Evolutionary conservation across 2,888 invertebrate species (phyloP).

Genomic region (Diplolepis rosae): DNA sequence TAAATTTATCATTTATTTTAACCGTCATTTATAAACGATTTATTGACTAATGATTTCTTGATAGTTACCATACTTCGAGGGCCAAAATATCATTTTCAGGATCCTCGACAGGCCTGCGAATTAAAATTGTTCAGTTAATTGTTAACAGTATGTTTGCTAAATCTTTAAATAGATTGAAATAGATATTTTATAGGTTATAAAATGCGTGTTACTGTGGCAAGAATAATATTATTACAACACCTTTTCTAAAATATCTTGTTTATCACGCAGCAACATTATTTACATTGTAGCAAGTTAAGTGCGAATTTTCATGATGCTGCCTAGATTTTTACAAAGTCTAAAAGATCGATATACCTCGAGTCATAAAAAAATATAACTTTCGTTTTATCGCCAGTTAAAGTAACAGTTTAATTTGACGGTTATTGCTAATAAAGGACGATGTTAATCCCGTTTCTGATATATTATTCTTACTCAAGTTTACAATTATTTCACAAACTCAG

Average conservation of each 20-base stretch:
- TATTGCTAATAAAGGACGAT: no score
- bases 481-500: no score
- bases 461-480: no score
- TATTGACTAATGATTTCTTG: conserved; percentile 26
- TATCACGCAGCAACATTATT: neutral
- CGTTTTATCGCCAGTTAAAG: no score
- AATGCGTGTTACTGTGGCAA: neutral
- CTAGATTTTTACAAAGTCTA: no score
- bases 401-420: no score
- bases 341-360: no score
- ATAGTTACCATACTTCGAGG: conserved; percentile 86
- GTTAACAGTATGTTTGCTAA: no score
- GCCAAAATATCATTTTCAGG: conserved; percentile 83
- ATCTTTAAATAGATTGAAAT: neutral
- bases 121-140: no score
- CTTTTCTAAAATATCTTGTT: conserved; percentile 2
- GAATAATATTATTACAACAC: neutral
- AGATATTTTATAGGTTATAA: neutral
- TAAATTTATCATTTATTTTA: neutral
- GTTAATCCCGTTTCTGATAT: no score
- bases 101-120: conserved; percentile 85
- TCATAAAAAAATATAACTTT: no score
- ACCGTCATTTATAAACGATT: neutral
- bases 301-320: no score
- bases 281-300: neutral